Evolutionary conservation across 2,113 vertebrate genomes (phyloP), one percentile per base, ranked within the genome.

Genomic region (Plotosus lineatus): DNA sequence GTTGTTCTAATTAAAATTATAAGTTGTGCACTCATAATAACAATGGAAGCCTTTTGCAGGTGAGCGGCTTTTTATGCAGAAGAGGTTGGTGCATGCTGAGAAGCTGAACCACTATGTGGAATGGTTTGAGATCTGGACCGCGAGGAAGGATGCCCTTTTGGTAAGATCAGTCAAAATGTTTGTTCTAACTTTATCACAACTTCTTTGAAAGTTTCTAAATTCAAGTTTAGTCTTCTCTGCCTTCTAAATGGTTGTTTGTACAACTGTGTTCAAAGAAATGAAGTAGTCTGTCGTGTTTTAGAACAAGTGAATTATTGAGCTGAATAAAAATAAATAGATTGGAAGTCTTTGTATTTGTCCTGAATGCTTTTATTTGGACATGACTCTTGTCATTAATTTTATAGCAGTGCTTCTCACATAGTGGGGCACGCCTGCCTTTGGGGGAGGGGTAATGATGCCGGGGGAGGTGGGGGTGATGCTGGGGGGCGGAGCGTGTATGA

Each of bases 61-160:
- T 73, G 14, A 58, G 36, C 17, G 4, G 33, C 55, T 48, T 55
- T 38, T 28, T 79, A 9, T n/a, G 33, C 72, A 56, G 46, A 42
- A 50, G 21, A 79, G 60, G 42, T 60, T 72, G 51, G 71, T 61
- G 77, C 10, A 68, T 31, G 46, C 31, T 65, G 68, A 61, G 66
- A 78, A 42, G 58, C 56, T 79, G 36, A 86, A 82, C 88, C 91
- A 93, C 75, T 75, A 99, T 99, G 97, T 98, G 97, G 97, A 94
- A 96, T 86, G 94, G 95, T 88, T 94, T 95, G 89, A 95, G 95
- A 56, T 91, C 94, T 85, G 92, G 94, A 87, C 95, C 94, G 82
- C 94, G 96, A 87, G 94, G 95, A 90, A 94, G 95, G 88, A 94
- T 95, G 53, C 92, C 94, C 73, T 97, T 96, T 90, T 94, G 95